A percentile compares a stretch with the other conserved stretches of the same genome.
phyloP scores from a whole-genome alignment of 2,113 vertebrate species.

The Capreolus pygargus region DNA sequence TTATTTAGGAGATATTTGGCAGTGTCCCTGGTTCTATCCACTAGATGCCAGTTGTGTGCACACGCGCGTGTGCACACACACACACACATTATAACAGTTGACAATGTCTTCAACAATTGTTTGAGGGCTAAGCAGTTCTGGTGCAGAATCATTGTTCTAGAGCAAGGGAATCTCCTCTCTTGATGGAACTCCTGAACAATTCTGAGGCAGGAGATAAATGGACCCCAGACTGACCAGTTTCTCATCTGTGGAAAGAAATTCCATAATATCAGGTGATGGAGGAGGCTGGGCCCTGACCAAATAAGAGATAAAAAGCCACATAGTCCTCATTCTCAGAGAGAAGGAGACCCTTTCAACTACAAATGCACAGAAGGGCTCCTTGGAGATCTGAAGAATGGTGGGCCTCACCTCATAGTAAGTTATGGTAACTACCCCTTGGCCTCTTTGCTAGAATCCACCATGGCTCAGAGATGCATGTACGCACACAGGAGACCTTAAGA shows the following conservation, averaged over 20 bases:
- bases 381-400: background rate
- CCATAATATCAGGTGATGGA: background rate
- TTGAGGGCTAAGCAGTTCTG: background rate
- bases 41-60: accelerated
- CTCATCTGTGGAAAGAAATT: background rate
- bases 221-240: background rate
- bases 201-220: background rate
- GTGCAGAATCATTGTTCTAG: background rate
- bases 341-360: background rate
- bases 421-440: background rate
- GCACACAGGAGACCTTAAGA: background rate
- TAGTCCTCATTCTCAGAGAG: background rate
- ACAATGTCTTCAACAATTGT: background rate
- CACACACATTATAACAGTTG: too few relatives aligned
- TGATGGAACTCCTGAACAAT: background rate
- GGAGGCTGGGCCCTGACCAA: background rate
- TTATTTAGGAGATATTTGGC: background rate
- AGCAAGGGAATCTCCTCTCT: background rate
- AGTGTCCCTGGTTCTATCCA: background rate
- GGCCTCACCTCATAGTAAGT: background rate
- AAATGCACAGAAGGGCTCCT: background rate
- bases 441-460: background rate
- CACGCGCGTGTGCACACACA: accelerated
- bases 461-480: background rate
- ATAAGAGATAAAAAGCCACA: background rate